Evolutionary conservation across 2,888 invertebrate species (phyloP), one percentile per base, ranked within the genome.

Genomic region (Leptopilina drosophilae): DNA sequence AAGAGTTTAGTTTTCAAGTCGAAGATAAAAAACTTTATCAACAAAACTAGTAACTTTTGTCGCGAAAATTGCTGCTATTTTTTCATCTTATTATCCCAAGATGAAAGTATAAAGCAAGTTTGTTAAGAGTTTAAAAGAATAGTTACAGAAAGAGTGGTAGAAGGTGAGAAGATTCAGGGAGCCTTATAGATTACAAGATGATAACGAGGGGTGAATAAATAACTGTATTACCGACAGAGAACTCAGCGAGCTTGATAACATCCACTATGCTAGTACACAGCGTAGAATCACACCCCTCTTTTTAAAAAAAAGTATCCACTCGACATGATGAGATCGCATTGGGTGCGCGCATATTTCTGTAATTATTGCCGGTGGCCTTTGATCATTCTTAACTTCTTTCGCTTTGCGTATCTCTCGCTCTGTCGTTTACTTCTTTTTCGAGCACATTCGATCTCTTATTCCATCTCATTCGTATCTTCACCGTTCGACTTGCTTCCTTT

Each of bases 301-400:
- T 88, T 88, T 85, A 82, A 81, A 77, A 49, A 49, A 9, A 49
- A 8, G 79, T 75, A 85, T 83, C 80, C 83, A 81, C 85, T 84
- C 83, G 86, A 85, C 85, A 86, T 85, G 85, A 83, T 83, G 83
- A 62, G 62, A 86, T 88, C 85, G 88, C 88, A 87, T 49, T 88
- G 88, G 87, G 85, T 20, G 20, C 86, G 88, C 87, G 88, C 90
- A 90, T 91, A 91, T 91, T 91, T 91, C 91, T 90, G 87, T 91
- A 91, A 91, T 91, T 91, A 91, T 91, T 90, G 90, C 89, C 91
- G 91, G 91, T 87, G 81, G 84, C 85, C 90, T 91, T 91, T 91
- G 91, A 91, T 90, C 88, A 87, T 78, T 82, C 85, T 87, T 85
- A 87, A 87, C 86, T 88, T 87, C 42, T 84, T 85, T 85, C 84